Base-by-base conservation (phyloP, 2,113 vertebrate species). In the Syngnathoides biaculeatus region DNA sequence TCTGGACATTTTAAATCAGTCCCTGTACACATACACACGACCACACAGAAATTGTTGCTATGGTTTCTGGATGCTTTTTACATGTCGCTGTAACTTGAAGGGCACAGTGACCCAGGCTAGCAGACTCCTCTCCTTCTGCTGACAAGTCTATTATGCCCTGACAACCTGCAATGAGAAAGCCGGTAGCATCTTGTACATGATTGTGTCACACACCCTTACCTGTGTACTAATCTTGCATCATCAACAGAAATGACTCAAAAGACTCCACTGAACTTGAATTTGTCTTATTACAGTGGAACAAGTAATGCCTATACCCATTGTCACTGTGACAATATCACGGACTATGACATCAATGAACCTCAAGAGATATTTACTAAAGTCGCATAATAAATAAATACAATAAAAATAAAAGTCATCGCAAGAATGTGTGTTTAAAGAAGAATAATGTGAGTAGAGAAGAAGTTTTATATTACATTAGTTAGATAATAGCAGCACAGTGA, bases 131-230 rank as follows among this genome's bases (percentile, higher is more conserved):
- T 86, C 80, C 79, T 85, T 67, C 22, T 66, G 79, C 67, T 76
- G 82, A 87, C 76, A 79, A 62, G 74, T 84, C 82, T 73, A 88
- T 86, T 88, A 88, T 72, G 47, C 69, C 66, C 64, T 80, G 83
- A 85, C 82, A 83, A 79, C 78, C 71, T 22, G 70, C 75, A 85
- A 64, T 60, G 79, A 64, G 69, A 68, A 68, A 68, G 72, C 72
- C 47, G 20, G 20, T 64, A 69, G 68, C 73, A 55, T 67, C 65
- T 53, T 19, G 77, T 75, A 83, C 79, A 71, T 72, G 30, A 57
- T 5, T 57, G 15, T 30, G 55, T 56, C 48, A 59, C 72, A 81
- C 79, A 82, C 35, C 1, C 30, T 35, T 30, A 58, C 56, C 2
- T 43, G 55, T 35, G 53, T 19, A 19, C 70, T 39, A 55, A 12